phyloP scores from a whole-genome alignment of 2,888 invertebrate species.

The Agonum fuliginosum region DNA sequence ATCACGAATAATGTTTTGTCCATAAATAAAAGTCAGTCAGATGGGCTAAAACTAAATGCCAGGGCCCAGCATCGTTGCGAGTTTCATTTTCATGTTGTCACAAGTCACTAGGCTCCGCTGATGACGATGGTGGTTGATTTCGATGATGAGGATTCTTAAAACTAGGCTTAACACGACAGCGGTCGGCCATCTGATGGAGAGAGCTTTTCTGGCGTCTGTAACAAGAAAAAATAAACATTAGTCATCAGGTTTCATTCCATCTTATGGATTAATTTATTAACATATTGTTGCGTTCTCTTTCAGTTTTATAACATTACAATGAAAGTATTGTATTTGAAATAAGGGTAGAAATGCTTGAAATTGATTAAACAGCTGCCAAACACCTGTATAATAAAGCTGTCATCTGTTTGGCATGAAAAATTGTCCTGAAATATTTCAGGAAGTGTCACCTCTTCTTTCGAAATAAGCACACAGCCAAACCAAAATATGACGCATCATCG shows the following conservation, averaged over 20 bases:
- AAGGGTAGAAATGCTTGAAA: no score
- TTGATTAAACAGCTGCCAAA: no score
- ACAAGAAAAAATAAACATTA: constrained; percentile 70
- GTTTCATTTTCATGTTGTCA: constrained; percentile 16
- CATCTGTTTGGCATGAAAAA: no score
- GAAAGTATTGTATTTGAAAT: no score
- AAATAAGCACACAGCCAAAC: constrained; percentile 6
- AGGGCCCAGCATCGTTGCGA: constrained; percentile 6
- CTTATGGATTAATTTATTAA: no score
- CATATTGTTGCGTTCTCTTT: no score
- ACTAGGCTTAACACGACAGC: constrained; percentile 67
- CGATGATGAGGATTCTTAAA: constrained; percentile 61
- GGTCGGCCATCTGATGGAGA: constrained; percentile 78
- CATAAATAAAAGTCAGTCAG: constrained; percentile 59
- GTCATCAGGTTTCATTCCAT: background rate
- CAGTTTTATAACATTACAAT: no score
- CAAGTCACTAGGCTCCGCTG: constrained; percentile 13
- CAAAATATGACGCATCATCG: constrained; percentile 13
- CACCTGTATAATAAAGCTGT: no score
- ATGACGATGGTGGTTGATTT: constrained; percentile 45
- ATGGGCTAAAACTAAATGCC: constrained; percentile 51
- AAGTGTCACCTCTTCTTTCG: background rate
- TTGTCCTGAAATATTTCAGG: background rate
- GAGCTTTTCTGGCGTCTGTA: constrained; percentile 80
- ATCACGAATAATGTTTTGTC: constrained; percentile 49